These are phyloP conservation scores for Cryptoprocta ferox DNA, from an alignment of 2,797 vertebrate genomes.

Conservation along the genomic window DNA sequence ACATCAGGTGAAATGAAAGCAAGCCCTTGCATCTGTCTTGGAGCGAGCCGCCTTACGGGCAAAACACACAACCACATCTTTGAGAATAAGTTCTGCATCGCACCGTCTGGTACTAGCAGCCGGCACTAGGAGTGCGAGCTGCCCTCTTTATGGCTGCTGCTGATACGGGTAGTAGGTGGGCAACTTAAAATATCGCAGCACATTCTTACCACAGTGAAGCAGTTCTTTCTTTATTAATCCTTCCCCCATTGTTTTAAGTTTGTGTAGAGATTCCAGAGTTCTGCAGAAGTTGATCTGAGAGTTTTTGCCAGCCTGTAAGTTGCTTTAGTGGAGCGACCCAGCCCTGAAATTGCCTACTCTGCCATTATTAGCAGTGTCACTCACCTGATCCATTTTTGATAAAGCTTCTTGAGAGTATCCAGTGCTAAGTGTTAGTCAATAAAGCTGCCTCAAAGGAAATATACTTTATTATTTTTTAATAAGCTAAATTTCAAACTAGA, in stretches of 20 bases:
- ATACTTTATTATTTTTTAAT: not conserved
- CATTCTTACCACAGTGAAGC: not conserved
- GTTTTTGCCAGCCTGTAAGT: not conserved
- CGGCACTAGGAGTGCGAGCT: not conserved
- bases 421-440: slow-evolving; percentile 31
- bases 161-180: not conserved
- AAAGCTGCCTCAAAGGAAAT: slow-evolving; percentile 1
- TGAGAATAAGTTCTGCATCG: not conserved
- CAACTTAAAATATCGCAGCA: not conserved
- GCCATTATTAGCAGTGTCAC: not conserved
- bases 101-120: not conserved
- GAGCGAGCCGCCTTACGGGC: not conserved
- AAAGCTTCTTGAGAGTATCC: slow-evolving; percentile 14
- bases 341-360: not conserved
- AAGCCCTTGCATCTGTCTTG: not conserved
- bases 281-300: not conserved
- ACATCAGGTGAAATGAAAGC: slow-evolving; percentile 33
- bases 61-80: not conserved
- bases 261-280: not conserved
- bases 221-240: not conserved
- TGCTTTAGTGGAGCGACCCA: not conserved
- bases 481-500: too few relatives aligned
- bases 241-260: not conserved
- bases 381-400: slow-evolving; percentile 21
- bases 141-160: not conserved